Base-by-base conservation (phyloP, 2,888 invertebrate genomes). In the Chydorus sphaericus region DNA sequence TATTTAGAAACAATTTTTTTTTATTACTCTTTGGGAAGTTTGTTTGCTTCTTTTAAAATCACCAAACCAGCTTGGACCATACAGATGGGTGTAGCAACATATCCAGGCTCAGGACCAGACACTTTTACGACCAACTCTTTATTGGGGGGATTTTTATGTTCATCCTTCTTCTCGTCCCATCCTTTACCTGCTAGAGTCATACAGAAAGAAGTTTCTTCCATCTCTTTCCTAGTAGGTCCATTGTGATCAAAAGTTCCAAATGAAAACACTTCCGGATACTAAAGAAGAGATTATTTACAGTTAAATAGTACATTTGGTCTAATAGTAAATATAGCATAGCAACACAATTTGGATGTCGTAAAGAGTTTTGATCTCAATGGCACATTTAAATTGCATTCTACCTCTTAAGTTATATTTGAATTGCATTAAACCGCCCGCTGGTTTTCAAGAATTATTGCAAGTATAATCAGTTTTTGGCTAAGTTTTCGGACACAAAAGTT, bases 21-120 rank as follows among this genome's bases (percentile, higher is more conserved):
- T 56, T 70, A 77, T 74, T 67, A 86, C 86, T 68, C 71, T 51
- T 72, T 68, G 0, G 92, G 91, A 75, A 94, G 77, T 65, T 82
- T 82, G 55, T 81, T 77, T 31, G 71, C 71, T 66, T 94, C 89
- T 20, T 77, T 77, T 11, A 94, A 72, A 53, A 94, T 70, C 1
- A 81, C 82, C 57, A 85, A 64, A 0, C 85, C 94, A 48, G 83
- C 74, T 58, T 82, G 73, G 5, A 92, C 73, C 59, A 90, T 66
- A 44, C 80, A 78, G 6, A 78, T 77, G 56, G 84, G 82, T 0
- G 91, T 92, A 7, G 83, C 77, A 2, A 86, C 84, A 73, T 94
- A 94, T n/a, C 85, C 92, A 3, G 85, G 82, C 71, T 89, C 83
- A 56, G 60, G 65, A 1, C 80, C 82, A 18, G 73, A 67, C 14